A percentile compares a stretch with the other conserved stretches of the same genome.
Evolutionary conservation across 2,888 invertebrate species (phyloP).

Genomic region (Drosophila picticornis): DNA sequence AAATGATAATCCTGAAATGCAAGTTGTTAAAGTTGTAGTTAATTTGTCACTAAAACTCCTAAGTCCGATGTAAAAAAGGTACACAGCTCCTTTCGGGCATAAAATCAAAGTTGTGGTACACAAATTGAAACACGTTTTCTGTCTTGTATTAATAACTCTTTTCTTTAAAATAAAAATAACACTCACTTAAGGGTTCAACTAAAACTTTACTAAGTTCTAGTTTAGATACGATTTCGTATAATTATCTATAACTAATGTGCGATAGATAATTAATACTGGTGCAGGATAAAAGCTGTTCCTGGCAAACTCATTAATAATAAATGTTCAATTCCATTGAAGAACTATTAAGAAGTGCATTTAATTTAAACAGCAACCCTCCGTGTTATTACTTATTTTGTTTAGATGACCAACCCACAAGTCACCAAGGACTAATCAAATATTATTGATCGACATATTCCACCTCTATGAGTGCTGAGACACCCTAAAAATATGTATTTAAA

Average conservation of each 20-base stretch:
- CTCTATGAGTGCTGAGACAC: neutral
- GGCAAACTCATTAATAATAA: neutral
- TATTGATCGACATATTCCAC: neutral
- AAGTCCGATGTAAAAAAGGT: neutral
- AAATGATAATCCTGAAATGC: constrained; percentile 3
- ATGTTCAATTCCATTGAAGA: neutral
- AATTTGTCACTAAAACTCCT: neutral
- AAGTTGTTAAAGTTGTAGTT: neutral
- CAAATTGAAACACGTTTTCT: neutral
- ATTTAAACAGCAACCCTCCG: neutral
- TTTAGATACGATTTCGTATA: neutral
- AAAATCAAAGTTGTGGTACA: neutral
- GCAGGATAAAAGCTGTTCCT: neutral
- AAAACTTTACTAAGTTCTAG: neutral
- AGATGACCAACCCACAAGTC: neutral
- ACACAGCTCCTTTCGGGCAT: neutral
- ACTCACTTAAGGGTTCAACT: neutral
- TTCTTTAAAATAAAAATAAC: neutral
- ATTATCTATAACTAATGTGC: neutral
- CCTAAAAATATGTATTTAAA: neutral
- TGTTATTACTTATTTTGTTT: neutral
- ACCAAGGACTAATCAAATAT: neutral
- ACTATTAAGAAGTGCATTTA: neutral
- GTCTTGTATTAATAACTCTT: neutral
- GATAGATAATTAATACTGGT: neutral